Base-by-base conservation (phyloP, 2,888 invertebrate species). In the Trichacis sp. region DNA sequence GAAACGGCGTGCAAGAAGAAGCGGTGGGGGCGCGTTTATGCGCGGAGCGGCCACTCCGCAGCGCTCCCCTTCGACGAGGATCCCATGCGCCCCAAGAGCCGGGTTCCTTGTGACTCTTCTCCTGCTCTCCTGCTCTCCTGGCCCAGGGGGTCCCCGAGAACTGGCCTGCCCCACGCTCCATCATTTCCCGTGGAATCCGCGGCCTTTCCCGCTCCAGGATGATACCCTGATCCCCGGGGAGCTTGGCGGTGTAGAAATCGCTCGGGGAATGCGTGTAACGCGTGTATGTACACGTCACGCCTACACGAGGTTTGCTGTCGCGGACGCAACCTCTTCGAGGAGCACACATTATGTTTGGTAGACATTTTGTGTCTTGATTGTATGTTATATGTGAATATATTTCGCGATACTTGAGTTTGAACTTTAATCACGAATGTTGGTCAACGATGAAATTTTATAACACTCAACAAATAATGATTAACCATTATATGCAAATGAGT, bases 31-130 rank as follows among this genome's bases (percentile, higher is more conserved):
- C 80, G 80, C 77, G 78, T 75, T 79, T 81, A 83, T 83, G 83
- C 83, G 82, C 82, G 82, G 82, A 82, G 82, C 83, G 83, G 83
- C 83, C 83, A 84, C 83, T 84, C 83, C 82, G 82, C 78, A 80
- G 78, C 81, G 83, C 83, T 84, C 83, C 83, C 83, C 83, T 83
- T 83, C 78, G 71, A 83, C 74, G 69, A 79, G 83, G 83, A 77
- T 52, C 64, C 51, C 74, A 83, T 73, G 71, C 77, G 55, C 17
- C 30, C n/a, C 48, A 75, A 71, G 71, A 79, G 73, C 73, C 64
- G 29, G 45, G 40, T 54, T 56, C 55, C 49, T 58, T 63, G 48
- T 42, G n/a, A 17, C 6, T 53, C 61, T 53, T 66, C 47, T 53
- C 51, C 62, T 51, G 40, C 47, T 43, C 24, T 69, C 12, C 60